Percentiles rank a stretch among this genome's conserved stretches.
phyloP scores from a whole-genome alignment of 1,140 invertebrate species.

The Drosophila jambulina region DNA sequence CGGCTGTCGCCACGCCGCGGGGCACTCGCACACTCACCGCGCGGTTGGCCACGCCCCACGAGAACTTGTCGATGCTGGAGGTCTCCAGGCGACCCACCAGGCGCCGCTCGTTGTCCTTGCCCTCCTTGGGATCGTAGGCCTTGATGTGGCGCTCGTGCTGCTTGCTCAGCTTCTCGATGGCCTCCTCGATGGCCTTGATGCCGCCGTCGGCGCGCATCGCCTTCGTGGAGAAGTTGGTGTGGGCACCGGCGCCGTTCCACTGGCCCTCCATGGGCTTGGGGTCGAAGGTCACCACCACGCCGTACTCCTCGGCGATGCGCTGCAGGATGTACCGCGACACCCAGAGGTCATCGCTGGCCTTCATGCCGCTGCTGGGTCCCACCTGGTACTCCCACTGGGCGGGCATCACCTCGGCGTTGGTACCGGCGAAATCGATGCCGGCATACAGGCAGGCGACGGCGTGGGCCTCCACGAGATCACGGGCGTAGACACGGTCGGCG shows the following conservation, averaged over 20 bases:
- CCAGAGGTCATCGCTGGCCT: constrained; percentile 95
- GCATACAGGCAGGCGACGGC: constrained; percentile 93
- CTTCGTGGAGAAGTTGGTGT: constrained; percentile 92
- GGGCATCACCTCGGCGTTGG: constrained; percentile 98
- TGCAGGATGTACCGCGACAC: constrained; percentile 91
- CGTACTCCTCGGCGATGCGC: constrained; percentile 95
- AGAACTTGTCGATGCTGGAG: constrained; percentile 93
- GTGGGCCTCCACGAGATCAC: constrained; percentile 97
- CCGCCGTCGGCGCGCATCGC: constrained; percentile 93
- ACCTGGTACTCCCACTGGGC: constrained; percentile 89
- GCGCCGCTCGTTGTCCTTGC: constrained; percentile 93
- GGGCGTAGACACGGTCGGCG: constrained; percentile 95
- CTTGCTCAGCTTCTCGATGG: constrained; percentile 92
- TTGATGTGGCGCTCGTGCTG: constrained; percentile 94
- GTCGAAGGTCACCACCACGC: constrained; percentile 92
- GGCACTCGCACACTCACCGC: constrained; percentile 91
- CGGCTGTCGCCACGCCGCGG: constrained; percentile 91
- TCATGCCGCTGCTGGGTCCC: constrained; percentile 92
- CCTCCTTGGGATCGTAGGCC: constrained; percentile 94
- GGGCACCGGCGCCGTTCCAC: constrained; percentile 97
- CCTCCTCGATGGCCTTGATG: constrained; percentile 89
- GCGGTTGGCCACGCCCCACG: constrained; percentile 90
- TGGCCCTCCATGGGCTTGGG: constrained; percentile 94
- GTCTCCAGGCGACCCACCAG: constrained; percentile 93
- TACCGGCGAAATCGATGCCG: constrained; percentile 94